Conservation (phyloP, 2,888 invertebrate species). For the Fissipunctia ypsillon region DNA sequence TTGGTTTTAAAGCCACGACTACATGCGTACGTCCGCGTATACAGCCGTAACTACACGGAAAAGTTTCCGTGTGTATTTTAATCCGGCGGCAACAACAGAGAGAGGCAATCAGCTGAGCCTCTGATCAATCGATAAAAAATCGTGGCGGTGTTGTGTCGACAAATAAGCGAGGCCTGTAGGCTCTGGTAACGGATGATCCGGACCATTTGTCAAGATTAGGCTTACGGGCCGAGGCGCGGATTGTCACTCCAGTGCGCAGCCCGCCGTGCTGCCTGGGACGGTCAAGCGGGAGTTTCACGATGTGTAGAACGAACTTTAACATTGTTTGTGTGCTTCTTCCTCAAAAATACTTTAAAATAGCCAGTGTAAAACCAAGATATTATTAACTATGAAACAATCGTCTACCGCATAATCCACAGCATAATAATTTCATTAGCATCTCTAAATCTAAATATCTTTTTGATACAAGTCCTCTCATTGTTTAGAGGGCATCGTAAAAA, state of each 20-base stretch:
- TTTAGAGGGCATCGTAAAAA: conserved; percentile 84
- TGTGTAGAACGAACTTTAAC: background rate
- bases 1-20: conserved; percentile 70
- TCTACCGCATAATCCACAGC: conserved; percentile 46
- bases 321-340: background rate
- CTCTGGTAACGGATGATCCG: conserved; percentile 84
- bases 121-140: conserved; percentile 90
- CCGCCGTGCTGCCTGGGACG: conserved; percentile 40
- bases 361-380: background rate
- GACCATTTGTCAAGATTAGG: conserved; percentile 90
- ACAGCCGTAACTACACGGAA: conserved; percentile 22
- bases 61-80: conserved; percentile 71
- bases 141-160: conserved; percentile 83
- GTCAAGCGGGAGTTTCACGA: conserved; percentile 59
- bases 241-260: conserved; percentile 55
- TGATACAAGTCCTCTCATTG: conserved; percentile 72
- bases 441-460: conserved; percentile 67
- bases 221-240: conserved; percentile 76
- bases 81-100: conserved; percentile 89
- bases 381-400: conserved; percentile 51
- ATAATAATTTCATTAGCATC: conserved; percentile 68
- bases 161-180: conserved; percentile 80
- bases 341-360: background rate
- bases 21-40: conserved; percentile 34
- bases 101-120: conserved; percentile 88